Percentiles rank a stretch among this genome's conserved stretches.
Evolutionary conservation across 2,113 vertebrate species (phyloP).

Genomic region (Shinisaurus crocodilurus): DNA sequence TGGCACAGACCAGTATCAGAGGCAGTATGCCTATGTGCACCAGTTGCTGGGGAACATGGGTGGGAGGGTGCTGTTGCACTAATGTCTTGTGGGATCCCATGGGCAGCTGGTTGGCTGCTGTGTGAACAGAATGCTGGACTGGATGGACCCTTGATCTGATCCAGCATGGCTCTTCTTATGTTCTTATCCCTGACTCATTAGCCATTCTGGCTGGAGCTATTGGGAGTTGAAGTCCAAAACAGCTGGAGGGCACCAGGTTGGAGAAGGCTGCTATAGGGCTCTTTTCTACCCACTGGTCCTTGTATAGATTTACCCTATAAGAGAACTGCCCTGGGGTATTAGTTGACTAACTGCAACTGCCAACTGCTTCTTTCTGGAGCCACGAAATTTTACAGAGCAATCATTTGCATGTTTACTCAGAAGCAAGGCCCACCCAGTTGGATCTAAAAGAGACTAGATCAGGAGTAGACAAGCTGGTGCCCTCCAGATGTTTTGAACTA

Average conservation of each 20-base stretch:
- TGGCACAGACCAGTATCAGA: too few species aligned
- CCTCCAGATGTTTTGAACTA: too few species aligned
- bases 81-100: too few species aligned
- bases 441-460: too few species aligned
- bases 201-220: not conserved
- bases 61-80: too few species aligned
- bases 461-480: too few species aligned
- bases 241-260: not conserved
- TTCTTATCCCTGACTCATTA: not conserved
- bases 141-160: too few species aligned
- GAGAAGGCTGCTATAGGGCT: not conserved
- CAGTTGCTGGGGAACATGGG: too few species aligned
- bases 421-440: not conserved
- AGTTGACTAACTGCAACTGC: not conserved
- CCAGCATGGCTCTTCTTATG: too few species aligned
- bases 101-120: too few species aligned
- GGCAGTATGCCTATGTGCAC: too few species aligned
- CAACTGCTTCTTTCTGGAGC: not conserved
- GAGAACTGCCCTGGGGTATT: not conserved
- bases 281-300: not conserved
- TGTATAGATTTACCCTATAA: not conserved
- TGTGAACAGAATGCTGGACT: too few species aligned
- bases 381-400: not conserved
- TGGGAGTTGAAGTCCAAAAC: not conserved
- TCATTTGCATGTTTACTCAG: not conserved